Conservation (phyloP, 2,797 vertebrate species). For the Myotis myotis region DNA sequence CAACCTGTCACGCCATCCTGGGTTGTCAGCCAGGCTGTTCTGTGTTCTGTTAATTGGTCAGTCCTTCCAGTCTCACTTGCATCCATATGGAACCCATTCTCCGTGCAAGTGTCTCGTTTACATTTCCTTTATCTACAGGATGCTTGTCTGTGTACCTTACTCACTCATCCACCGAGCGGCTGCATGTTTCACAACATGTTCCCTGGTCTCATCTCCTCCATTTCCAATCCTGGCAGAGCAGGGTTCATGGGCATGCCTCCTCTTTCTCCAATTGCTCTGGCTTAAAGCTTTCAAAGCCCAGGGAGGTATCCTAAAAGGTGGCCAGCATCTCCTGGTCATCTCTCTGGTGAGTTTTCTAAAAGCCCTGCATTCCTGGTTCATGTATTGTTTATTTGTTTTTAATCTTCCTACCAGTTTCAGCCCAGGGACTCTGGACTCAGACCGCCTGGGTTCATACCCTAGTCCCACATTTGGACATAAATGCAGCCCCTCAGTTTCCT, state of each 20-base stretch:
- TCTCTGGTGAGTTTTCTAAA: background rate
- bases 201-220: background rate
- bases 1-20: slow-evolving; percentile 40
- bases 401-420: background rate
- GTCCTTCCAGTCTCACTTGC: slow-evolving; percentile 14
- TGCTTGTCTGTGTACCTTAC: slow-evolving; percentile 56
- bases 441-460: background rate
- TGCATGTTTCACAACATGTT: slow-evolving; percentile 53
- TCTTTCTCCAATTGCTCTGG: background rate
- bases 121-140: slow-evolving; percentile 59
- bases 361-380: background rate
- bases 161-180: slow-evolving; percentile 27
- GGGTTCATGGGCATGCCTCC: background rate
- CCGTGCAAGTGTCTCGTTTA: slow-evolving; percentile 55
- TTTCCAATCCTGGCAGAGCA: background rate
- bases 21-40: background rate
- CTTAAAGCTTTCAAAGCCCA: background rate
- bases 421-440: background rate
- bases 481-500: background rate
- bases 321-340: background rate
- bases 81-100: slow-evolving; percentile 69
- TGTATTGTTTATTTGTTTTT: background rate
- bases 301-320: background rate
- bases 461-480: background rate
- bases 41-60: slow-evolving; percentile 13